phyloP scores from a whole-genome alignment of 2,113 vertebrate genomes.

The Rhegmatorhina hoffmannsi region DNA sequence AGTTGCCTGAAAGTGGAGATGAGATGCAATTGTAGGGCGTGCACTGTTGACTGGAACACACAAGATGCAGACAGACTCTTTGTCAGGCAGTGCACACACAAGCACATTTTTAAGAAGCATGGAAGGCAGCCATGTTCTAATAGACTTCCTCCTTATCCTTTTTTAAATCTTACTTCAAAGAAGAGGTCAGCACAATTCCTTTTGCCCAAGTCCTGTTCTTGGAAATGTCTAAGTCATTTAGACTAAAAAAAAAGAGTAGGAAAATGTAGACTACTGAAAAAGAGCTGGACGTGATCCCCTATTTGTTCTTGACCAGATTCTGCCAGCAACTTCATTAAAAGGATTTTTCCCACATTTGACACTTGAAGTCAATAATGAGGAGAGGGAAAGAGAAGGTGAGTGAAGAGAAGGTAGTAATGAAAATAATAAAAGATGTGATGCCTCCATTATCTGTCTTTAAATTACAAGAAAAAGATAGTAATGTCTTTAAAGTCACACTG shows the following conservation, averaged over 20 bases:
- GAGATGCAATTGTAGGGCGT: neutral
- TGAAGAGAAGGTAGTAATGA: neutral
- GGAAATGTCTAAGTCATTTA: neutral
- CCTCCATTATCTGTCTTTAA: neutral
- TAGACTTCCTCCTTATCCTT: slow-evolving; percentile 11
- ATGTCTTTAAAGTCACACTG: neutral
- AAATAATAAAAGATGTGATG: neutral
- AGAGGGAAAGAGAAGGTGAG: neutral
- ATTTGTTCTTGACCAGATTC: neutral
- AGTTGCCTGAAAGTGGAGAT: neutral
- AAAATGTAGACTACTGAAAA: neutral
- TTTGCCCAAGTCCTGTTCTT: neutral
- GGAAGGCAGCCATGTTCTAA: slow-evolving; percentile 1
- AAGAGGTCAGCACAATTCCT: slow-evolving; percentile 21
- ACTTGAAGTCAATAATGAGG: neutral
- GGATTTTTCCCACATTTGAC: neutral
- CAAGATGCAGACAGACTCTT: neutral
- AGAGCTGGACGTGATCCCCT: neutral
- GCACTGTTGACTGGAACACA: neutral
- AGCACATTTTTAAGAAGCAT: neutral
- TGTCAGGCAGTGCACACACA: neutral
- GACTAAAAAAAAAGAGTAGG: neutral
- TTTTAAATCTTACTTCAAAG: slow-evolving; percentile 34
- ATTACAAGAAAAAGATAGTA: neutral
- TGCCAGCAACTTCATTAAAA: neutral